These are phyloP conservation scores for Catostomus latipinnis DNA, from an alignment of 2,797 vertebrate genomes.

Conservation along the genomic window DNA sequence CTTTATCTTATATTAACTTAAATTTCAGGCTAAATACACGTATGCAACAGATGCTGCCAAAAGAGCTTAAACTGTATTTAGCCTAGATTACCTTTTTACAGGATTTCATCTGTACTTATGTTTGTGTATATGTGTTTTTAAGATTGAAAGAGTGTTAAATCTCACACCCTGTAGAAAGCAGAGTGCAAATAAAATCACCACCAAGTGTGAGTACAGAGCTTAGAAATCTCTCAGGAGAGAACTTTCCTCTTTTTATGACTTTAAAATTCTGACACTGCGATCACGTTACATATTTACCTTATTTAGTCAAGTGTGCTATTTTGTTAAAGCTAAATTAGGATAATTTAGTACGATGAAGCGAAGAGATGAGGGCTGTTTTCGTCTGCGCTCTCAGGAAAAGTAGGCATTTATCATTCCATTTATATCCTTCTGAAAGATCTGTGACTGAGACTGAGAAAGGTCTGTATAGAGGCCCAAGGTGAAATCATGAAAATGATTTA, in stretches of 20 bases:
- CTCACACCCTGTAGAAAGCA: conserved; percentile 27
- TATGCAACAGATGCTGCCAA: too few species aligned
- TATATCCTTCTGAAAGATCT: not conserved
- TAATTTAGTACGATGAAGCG: not conserved
- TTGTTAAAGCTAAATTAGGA: conserved; percentile 1
- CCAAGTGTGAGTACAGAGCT: conserved; percentile 8
- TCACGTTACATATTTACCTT: not conserved
- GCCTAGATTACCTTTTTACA: too few species aligned
- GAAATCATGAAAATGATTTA: too few species aligned
- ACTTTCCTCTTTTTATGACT: conserved; percentile 27
- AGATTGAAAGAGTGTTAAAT: conserved; percentile 37
- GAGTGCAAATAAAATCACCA: conserved; percentile 33
- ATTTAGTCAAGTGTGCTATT: not conserved
- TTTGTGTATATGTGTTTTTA: not conserved
- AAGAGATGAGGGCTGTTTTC: not conserved
- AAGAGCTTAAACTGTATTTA: not conserved
- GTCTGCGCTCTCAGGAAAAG: not conserved
- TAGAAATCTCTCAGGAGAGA: conserved; percentile 12
- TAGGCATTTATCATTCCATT: not conserved
- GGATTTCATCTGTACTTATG: not conserved
- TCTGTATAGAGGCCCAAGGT: too few species aligned
- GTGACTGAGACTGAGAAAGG: too few species aligned
- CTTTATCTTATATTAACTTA: too few species aligned
- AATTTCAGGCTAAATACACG: too few species aligned
- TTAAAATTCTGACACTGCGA: not conserved